phyloP scores from a whole-genome alignment of 2,113 vertebrate genomes.

The Ahaetulla prasina region DNA sequence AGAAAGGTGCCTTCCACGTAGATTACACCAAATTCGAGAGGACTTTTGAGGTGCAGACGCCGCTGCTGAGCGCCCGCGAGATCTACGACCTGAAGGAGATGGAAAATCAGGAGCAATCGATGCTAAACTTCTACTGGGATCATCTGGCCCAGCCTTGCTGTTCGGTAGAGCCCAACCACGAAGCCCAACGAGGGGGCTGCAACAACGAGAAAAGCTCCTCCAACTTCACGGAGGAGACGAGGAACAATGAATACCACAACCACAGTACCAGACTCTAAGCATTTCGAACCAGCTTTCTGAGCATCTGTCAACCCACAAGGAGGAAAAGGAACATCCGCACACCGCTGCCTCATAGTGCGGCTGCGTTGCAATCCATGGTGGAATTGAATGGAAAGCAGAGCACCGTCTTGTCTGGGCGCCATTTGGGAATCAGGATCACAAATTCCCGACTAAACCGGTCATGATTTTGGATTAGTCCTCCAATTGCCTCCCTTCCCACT shows the following conservation, averaged over 20 bases:
- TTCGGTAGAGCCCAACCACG: not conserved
- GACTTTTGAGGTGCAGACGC: constrained; percentile 78
- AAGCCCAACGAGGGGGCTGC: not conserved
- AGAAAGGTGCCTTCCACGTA: constrained; percentile 77
- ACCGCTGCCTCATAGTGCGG: rapidly evolving
- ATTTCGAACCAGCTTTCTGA: not conserved
- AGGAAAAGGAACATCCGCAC: too few species aligned
- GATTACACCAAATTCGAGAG: constrained; percentile 78
- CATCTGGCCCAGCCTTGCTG: constrained; percentile 35
- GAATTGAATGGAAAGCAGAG: not conserved
- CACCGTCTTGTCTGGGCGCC: not conserved
- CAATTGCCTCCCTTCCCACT: not conserved
- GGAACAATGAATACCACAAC: not conserved
- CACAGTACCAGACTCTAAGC: constrained; percentile 18
- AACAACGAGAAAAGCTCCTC: not conserved
- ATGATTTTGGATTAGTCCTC: not conserved
- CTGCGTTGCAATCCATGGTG: not conserved
- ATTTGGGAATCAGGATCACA: too few species aligned
- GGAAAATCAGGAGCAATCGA: constrained; percentile 50
- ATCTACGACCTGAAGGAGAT: constrained; percentile 49
- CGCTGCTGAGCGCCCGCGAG: constrained; percentile 66
- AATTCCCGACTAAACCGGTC: too few species aligned
- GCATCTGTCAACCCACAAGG: not conserved
- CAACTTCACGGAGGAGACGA: constrained; percentile 21
- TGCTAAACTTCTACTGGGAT: constrained; percentile 58